These are phyloP conservation scores for Desmodus rotundus DNA, from an alignment of 2,113 vertebrate genomes.

Conservation along the genomic window DNA sequence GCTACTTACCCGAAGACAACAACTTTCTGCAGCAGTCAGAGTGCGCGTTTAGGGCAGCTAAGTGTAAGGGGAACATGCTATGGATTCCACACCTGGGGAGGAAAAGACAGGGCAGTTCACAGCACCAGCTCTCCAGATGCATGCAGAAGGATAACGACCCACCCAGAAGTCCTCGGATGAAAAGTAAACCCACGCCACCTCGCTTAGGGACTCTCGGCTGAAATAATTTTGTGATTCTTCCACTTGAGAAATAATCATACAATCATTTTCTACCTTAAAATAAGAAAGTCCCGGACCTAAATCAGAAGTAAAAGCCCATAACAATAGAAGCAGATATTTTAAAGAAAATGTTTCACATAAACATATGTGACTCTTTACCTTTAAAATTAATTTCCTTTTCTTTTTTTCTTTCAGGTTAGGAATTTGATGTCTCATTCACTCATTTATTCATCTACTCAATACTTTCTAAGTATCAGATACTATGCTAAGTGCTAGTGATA, in stretches of 20 bases:
- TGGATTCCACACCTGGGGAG: slow-evolving; percentile 91
- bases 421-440: background rate
- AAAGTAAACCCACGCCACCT: background rate
- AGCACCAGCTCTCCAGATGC: background rate
- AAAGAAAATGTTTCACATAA: slow-evolving; percentile 7
- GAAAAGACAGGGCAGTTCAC: background rate
- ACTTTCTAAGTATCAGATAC: background rate
- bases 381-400: background rate
- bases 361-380: background rate
- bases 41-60: slow-evolving; percentile 95
- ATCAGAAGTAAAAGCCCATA: background rate
- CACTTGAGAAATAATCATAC: background rate
- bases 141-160: background rate
- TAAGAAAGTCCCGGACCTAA: background rate
- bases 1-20: slow-evolving; percentile 91
- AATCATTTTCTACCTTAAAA: background rate
- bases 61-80: slow-evolving; percentile 96
- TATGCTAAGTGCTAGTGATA: background rate
- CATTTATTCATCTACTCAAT: background rate
- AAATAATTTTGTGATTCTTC: background rate
- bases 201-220: background rate
- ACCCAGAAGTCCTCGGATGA: background rate
- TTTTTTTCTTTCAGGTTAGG: background rate
- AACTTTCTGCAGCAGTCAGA: slow-evolving; percentile 96
- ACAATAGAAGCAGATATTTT: background rate